Evolutionary conservation across 2,797 vertebrate genomes (phyloP), one percentile per base, ranked within the genome.

Genomic region (Anolis apletophallus): DNA sequence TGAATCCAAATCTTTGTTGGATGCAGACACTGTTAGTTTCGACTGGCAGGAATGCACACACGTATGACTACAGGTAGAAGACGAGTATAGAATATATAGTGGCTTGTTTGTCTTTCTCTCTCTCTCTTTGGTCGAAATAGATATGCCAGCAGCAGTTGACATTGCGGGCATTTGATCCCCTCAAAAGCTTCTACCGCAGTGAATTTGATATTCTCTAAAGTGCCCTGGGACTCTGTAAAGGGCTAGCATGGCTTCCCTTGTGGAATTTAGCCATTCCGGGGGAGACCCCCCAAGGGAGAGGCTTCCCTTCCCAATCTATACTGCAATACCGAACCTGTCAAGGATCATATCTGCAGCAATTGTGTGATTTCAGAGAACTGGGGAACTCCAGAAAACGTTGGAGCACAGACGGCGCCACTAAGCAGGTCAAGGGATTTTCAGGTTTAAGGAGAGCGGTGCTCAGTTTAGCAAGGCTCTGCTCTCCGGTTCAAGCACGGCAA

Each of bases 401-500:
- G 76, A 32, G 52, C 59, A 29, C n/a, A 21, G 10, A 54, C 14
- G 11, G 5, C 14, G 6, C 34, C 17, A 46, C 16, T 57, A 57
- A 57, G 26, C 64, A 46, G 52, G 36, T 84, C 77, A 76, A 46
- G 32, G 34, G 78, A 34, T 80, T 59, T 81, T 81, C 52, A 52
- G 40, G 71, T 71, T 85, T 57, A 84, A 68, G 40, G 78, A 85
- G 5, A 78, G 59, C 34, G 71, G 21, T 36, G 36, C 52, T 69
- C 17, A 0, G 2, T 67, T 54, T 40, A 76, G 52, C 52, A 21
- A 52, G 13, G 23, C 36, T 46, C 46, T 26, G 12, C 32, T 80
- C 54, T 46, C n/a, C 64, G 14, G 11, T 71, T 83, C 14, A 46
- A 23, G 17, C 29, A n/a, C 52, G 57, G 57, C 52, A 23, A 14